These are phyloP conservation scores for Heloderma charlesbogerti DNA, from an alignment of 2,113 vertebrate genomes.

Conservation along the genomic window DNA sequence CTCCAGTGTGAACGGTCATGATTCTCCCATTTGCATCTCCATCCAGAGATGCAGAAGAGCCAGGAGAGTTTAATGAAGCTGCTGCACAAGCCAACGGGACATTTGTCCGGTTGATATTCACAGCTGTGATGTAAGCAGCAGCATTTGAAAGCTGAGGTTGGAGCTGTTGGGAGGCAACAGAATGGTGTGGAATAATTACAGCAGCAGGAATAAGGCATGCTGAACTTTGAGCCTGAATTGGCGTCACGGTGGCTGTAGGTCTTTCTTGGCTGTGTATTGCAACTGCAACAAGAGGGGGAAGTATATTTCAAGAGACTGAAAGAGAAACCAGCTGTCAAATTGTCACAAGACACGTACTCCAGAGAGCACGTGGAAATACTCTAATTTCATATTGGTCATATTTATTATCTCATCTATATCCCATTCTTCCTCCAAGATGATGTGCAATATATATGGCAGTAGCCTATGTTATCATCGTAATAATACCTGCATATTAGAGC, in stretches of 20 bases:
- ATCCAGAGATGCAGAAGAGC: constrained; percentile 84
- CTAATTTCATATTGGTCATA: neutral
- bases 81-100: constrained; percentile 85
- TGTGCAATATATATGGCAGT: neutral
- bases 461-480: neutral
- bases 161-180: constrained; percentile 69
- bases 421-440: neutral
- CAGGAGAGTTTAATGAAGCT: constrained; percentile 82
- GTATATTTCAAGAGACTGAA: neutral
- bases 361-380: neutral
- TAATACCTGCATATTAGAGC: neutral
- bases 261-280: constrained; percentile 91
- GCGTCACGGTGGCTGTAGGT: constrained; percentile 89
- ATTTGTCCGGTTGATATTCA: constrained; percentile 71
- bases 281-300: constrained; percentile 74
- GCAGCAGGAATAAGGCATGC: constrained; percentile 80
- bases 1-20: constrained; percentile 72
- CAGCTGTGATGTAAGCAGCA: constrained; percentile 72
- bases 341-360: neutral
- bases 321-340: neutral
- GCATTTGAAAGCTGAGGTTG: constrained; percentile 69
- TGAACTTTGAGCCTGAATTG: constrained; percentile 87
- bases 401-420: neutral
- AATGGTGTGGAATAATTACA: constrained; percentile 79
- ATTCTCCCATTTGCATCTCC: constrained; percentile 79